A percentile compares a stretch with the other conserved stretches of the same genome.
Evolutionary conservation across 2,888 invertebrate species (phyloP).

Genomic region (Drosophila ustulata): DNA sequence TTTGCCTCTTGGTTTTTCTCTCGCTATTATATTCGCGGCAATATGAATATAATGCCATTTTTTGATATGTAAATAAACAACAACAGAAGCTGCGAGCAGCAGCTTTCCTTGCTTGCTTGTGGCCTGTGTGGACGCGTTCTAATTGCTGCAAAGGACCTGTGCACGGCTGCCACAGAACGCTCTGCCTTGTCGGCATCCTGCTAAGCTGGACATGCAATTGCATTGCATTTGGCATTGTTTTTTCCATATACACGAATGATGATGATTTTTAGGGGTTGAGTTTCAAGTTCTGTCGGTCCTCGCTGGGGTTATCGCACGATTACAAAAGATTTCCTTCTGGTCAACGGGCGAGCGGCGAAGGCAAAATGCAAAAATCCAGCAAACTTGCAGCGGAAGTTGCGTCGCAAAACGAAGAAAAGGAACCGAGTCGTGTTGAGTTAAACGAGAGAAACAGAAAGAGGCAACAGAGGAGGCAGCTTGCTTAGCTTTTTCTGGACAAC

Average conservation of each 20-base stretch:
- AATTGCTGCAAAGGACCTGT: constrained; percentile 76
- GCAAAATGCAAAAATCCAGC: constrained; percentile 45
- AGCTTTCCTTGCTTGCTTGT: neutral
- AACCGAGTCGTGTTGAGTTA: neutral
- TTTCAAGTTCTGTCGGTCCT: constrained; percentile 63
- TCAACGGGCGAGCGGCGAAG: constrained; percentile 35
- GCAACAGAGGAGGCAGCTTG: constrained; percentile 1
- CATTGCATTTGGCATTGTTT: constrained; percentile 57
- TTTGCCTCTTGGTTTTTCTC: constrained; percentile 27
- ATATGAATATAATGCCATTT: constrained; percentile 68
- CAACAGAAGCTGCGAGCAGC: constrained; percentile 25
- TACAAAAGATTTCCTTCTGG: constrained; percentile 79
- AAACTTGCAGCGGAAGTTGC: constrained; percentile 73
- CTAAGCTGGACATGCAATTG: constrained; percentile 79
- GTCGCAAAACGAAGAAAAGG: constrained; percentile 7
- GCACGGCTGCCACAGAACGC: constrained; percentile 41
- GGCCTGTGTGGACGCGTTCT: constrained; percentile 49
- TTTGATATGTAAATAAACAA: constrained; percentile 74
- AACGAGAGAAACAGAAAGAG: constrained; percentile 3
- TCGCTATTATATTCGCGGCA: constrained; percentile 59
- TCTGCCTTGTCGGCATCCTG: constrained; percentile 55
- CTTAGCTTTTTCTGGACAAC: constrained; percentile 4
- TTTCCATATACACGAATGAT: constrained; percentile 35
- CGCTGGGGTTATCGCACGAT: constrained; percentile 78
- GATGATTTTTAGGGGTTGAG: constrained; percentile 65